These are phyloP conservation scores for Brachyistius frenatus DNA, from an alignment of 2,113 vertebrate species.

Conservation along the genomic window DNA sequence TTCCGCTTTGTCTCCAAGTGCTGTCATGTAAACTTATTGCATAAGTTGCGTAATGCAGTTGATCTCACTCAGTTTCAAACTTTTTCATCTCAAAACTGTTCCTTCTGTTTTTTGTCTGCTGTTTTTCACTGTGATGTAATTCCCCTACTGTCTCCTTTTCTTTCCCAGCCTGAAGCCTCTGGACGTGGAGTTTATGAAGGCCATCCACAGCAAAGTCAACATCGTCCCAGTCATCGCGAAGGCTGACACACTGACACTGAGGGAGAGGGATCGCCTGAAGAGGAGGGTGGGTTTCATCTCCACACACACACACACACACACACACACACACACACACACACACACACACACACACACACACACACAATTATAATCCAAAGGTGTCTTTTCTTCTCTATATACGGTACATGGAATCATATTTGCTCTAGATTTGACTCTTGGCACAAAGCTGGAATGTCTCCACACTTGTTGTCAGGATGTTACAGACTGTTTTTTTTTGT, in stretches of 20 bases:
- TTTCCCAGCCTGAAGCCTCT: constrained; percentile 87
- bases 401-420: background rate
- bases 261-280: constrained; percentile 91
- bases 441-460: constrained; percentile 13
- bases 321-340: background rate
- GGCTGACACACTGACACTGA: constrained; percentile 90
- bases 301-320: constrained; percentile 1
- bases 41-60: background rate
- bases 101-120: background rate
- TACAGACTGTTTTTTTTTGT: background rate
- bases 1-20: background rate
- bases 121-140: background rate
- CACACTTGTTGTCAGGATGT: constrained; percentile 16
- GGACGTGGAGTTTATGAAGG: constrained; percentile 94
- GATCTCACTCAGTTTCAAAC: background rate
- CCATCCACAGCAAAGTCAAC: constrained; percentile 94
- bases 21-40: background rate
- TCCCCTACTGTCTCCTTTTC: background rate
- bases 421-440: background rate
- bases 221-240: constrained; percentile 93
- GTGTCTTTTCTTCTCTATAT: background rate
- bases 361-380: background rate
- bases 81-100: background rate
- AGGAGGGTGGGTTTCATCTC: constrained; percentile 83
- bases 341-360: background rate